Conservation (phyloP, 2,888 invertebrate species). For the Harpalus rufipes region DNA sequence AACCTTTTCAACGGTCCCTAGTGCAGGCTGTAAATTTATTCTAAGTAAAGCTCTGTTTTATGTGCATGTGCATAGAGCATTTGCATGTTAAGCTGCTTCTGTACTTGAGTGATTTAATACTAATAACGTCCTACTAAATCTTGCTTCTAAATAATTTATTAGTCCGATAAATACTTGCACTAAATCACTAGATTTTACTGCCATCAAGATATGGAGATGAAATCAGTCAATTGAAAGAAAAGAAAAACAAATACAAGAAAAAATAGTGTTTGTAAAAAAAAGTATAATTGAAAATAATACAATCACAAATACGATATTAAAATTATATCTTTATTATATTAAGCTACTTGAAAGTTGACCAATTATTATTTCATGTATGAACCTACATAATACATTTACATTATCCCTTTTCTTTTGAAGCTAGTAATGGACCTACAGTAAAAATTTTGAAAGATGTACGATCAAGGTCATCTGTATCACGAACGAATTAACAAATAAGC, state of each 20-base stretch:
- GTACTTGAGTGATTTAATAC: conserved; percentile 65
- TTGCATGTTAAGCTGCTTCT: conserved; percentile 58
- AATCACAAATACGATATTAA: not conserved
- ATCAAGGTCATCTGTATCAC: too few relatives aligned
- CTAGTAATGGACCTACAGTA: too few relatives aligned
- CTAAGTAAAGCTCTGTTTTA: conserved; percentile 48
- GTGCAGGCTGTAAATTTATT: conserved; percentile 44
- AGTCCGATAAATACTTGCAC: conserved; percentile 44
- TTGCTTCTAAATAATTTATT: conserved; percentile 64
- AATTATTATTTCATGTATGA: too few relatives aligned
- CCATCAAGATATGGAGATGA: not conserved
- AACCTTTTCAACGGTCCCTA: conserved; percentile 45
- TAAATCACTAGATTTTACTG: conserved; percentile 44
- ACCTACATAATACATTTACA: too few relatives aligned
- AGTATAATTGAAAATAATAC: not conserved
- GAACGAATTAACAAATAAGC: too few relatives aligned
- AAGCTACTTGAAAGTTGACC: too few relatives aligned
- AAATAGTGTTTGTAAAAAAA: not conserved
- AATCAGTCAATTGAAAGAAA: not conserved
- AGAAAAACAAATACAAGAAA: not conserved
- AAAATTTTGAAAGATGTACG: too few relatives aligned
- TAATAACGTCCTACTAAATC: conserved; percentile 64
- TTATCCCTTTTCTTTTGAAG: too few relatives aligned
- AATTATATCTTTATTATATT: too few relatives aligned
- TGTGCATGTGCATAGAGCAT: conserved; percentile 61